A percentile compares a stretch with the other conserved stretches of the same genome.
Evolutionary conservation across 2,888 invertebrate species (phyloP).

Genomic region (Lithodes maja): DNA sequence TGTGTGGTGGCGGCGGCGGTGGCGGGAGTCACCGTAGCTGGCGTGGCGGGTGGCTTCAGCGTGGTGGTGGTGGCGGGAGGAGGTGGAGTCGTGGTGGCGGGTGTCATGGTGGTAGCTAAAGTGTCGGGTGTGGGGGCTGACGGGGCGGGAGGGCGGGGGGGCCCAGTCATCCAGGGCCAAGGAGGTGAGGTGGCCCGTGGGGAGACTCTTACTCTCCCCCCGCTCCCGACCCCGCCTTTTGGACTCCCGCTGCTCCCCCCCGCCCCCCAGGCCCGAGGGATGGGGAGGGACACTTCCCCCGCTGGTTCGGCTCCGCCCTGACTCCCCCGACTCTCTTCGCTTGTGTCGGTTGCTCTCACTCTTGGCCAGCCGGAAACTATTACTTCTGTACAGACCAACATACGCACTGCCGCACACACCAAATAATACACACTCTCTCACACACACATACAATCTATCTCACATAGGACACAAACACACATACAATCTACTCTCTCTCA

Average conservation of each 20-base stretch:
- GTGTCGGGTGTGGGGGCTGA: constrained; percentile 14
- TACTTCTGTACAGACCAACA: constrained; percentile 44
- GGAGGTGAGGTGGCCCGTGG: constrained; percentile 48
- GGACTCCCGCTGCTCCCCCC: constrained; percentile 33
- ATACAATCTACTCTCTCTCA: too few relatives aligned
- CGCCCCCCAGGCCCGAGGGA: constrained; percentile 30
- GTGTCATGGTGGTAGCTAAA: constrained; percentile 56
- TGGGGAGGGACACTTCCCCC: constrained; percentile 1
- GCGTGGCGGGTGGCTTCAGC: constrained; percentile 45
- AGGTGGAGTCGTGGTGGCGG: constrained; percentile 26
- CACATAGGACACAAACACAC: too few relatives aligned
- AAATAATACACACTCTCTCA: neutral
- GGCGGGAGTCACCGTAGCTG: constrained; percentile 56
- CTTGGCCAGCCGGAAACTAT: constrained; percentile 45
- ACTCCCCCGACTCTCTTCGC: constrained; percentile 43
- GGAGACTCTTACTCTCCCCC: constrained; percentile 59
- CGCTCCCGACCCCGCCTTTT: constrained; percentile 36
- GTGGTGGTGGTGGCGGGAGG: constrained; percentile 47
- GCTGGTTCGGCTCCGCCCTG: constrained; percentile 5
- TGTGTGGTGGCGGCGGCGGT: constrained; percentile 60
- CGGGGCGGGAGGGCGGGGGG: constrained; percentile 26
- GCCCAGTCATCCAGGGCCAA: constrained; percentile 44
- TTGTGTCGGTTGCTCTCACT: constrained; percentile 37
- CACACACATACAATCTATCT: neutral
- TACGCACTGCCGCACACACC: neutral